Evolutionary conservation across 2,797 vertebrate genomes (phyloP).

Genomic region (Malurus splendens): DNA sequence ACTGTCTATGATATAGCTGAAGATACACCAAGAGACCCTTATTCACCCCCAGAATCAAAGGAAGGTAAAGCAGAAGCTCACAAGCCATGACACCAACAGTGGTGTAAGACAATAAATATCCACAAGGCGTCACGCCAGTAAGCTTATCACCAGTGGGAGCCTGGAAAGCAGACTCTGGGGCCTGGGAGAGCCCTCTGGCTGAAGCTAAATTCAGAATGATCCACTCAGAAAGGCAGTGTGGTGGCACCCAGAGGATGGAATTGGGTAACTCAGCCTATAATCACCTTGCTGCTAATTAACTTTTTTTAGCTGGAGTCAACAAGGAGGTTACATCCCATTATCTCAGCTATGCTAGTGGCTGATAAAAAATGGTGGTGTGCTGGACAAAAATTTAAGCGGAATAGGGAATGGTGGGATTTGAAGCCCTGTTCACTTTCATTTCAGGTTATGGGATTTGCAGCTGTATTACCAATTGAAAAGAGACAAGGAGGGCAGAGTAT

Average conservation of each 20-base stretch:
- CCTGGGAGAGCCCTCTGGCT: not conserved
- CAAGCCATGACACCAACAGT: not conserved
- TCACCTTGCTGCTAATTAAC: not conserved
- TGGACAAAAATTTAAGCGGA: not conserved
- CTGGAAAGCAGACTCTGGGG: not conserved
- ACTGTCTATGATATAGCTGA: not conserved
- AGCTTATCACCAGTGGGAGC: not conserved
- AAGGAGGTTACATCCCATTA: not conserved
- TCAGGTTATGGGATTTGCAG: not conserved
- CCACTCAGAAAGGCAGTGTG: not conserved
- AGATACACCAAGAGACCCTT: not conserved
- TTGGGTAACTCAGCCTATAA: not conserved
- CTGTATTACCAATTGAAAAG: not conserved
- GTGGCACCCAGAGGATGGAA: not conserved
- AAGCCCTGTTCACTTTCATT: not conserved
- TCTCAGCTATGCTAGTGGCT: not conserved
- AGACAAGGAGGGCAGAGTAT: not conserved
- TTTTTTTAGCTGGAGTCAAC: not conserved
- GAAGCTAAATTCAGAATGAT: not conserved
- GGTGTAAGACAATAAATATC: not conserved
- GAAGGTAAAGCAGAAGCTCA: not conserved
- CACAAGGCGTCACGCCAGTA: rapidly evolving
- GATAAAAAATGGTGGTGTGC: not conserved
- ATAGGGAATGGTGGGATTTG: not conserved
- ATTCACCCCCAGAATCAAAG: not conserved